Base-by-base conservation (phyloP, 2,113 vertebrate genomes). In the Rhinolophus sinicus region DNA sequence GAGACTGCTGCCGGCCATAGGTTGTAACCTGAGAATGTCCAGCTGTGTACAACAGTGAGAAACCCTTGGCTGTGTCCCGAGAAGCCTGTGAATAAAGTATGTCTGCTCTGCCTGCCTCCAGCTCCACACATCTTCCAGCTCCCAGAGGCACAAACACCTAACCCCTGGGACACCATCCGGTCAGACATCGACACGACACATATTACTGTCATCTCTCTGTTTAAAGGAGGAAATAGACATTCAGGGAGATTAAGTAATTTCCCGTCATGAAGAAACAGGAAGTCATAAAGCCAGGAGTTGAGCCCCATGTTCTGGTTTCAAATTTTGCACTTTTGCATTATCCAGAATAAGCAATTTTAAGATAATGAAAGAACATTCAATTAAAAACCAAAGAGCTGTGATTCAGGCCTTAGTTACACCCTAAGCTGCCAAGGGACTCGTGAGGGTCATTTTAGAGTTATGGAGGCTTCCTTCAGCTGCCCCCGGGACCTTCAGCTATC, bases 301-400 rank as follows among this genome's bases (percentile, higher is more conserved):
- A 93, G 62, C 64, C 62, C 69, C 4, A 8, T 62, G 52, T 70
- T 70, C 72, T 54, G 70, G 35, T 52, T 93, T 47, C 91, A 73
- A 8, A 80, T 40, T 22, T 65, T 72, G 13, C n/a, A 21, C 58
- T 65, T 89, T 62, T 47, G 30, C 19, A 1, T 90, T 58, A 73
- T 33, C 35, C 38, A 22, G 91, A 89, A 65, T 38, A 80, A 80
- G 73, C 56, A 72, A 47, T 44, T 56, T 90, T 80, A 81, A 86
- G 87, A 75, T 10, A 35, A 33, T 58, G 26, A 73, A 86, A 90
- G 87, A 50, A 65, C 56, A n/a, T 73, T 47, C 65, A 38, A 2
- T 64, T 89, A 3, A 19, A 33, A 24, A 44, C 40, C 40, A 64
- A 77, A 18, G 35, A n/a, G 7, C 28, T 50, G 70, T 33, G 86